phyloP scores from a whole-genome alignment of 2,113 vertebrate species.

The Pardalotus punctatus region DNA sequence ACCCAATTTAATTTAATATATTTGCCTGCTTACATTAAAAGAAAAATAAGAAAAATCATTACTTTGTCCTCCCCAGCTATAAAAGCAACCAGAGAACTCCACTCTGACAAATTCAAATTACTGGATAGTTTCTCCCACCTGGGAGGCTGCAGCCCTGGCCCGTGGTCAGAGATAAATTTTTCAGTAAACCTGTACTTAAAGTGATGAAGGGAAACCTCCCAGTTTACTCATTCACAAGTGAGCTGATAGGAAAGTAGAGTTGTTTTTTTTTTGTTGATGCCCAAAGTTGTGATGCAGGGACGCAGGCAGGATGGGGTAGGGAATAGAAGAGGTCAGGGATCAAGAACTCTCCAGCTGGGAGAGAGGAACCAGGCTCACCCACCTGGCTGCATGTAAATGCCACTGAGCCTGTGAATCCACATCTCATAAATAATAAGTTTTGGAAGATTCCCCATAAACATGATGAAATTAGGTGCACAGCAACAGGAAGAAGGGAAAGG shows the following conservation, averaged over 20 bases:
- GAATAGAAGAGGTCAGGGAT: not conserved
- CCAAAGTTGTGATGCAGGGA: not conserved
- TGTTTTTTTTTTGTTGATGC: not conserved
- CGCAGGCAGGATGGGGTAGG: not conserved
- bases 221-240: not conserved
- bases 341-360: not conserved
- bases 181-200: slow-evolving; percentile 31
- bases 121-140: slow-evolving; percentile 9
- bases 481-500: not conserved
- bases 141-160: slow-evolving; percentile 7
- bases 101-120: slow-evolving; percentile 48
- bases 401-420: not conserved
- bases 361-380: not conserved
- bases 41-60: slow-evolving; percentile 43
- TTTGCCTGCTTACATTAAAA: slow-evolving; percentile 35
- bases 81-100: slow-evolving; percentile 17
- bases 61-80: slow-evolving; percentile 49
- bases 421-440: not conserved
- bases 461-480: not conserved
- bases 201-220: slow-evolving; percentile 29
- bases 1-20: slow-evolving; percentile 31
- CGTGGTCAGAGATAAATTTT: slow-evolving; percentile 66
- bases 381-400: not conserved
- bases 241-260: not conserved
- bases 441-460: not conserved